Conservation (phyloP, 2,113 vertebrate species). For the Mormoops blainvillei region DNA sequence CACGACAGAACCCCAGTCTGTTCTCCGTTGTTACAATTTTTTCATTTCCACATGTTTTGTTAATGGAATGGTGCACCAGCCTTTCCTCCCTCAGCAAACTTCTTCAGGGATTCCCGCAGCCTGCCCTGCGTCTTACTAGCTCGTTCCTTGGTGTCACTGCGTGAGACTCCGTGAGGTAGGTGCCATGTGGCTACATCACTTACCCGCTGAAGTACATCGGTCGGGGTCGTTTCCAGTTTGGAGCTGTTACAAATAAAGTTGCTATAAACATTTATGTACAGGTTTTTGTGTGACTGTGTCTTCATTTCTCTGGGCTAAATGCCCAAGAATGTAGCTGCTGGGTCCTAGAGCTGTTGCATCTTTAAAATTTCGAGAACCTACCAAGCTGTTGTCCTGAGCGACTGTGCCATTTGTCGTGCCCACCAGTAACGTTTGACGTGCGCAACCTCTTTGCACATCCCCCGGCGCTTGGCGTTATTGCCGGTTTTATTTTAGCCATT, state of each 20-base stretch:
- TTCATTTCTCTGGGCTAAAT: not conserved
- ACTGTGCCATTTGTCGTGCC: not conserved
- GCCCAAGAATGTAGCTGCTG: not conserved
- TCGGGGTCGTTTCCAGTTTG: not conserved
- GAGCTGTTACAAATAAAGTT: not conserved
- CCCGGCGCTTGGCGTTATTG: rapidly evolving
- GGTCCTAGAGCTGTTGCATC: rapidly evolving
- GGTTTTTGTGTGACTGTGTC: not conserved
- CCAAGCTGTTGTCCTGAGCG: not conserved
- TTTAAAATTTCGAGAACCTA: not conserved
- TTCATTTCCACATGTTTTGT: not conserved
- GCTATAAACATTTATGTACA: not conserved
- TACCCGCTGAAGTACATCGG: not conserved
- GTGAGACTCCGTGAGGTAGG: rapidly evolving
- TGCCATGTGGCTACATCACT: no score
- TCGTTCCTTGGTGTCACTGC: not conserved
- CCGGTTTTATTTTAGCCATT: not conserved
- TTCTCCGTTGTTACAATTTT: not conserved
- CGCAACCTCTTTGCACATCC: rapidly evolving
- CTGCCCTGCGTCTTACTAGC: rapidly evolving
- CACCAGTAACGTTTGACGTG: rapidly evolving
- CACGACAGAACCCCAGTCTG: not conserved
- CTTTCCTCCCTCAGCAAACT: not conserved
- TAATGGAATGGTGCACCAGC: rapidly evolving
- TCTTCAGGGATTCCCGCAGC: not conserved